Percentiles rank a stretch among this genome's conserved stretches.
phyloP scores from a whole-genome alignment of 2,888 invertebrate genomes.

The Ichneumoninae sp. region DNA sequence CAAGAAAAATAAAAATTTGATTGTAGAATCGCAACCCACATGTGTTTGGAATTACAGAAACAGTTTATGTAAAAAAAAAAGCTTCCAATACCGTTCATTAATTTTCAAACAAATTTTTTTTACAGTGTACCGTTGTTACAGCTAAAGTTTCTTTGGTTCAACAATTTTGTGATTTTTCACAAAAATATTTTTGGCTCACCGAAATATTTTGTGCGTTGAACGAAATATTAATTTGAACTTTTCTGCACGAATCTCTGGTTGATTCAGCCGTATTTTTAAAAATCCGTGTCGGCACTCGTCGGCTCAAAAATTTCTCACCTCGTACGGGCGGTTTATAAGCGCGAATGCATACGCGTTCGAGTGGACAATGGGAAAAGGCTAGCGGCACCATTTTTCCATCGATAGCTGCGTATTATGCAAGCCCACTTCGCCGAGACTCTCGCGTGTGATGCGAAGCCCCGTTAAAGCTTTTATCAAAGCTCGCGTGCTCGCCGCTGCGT shows the following conservation, averaged over 20 bases:
- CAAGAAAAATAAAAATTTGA: too few relatives aligned
- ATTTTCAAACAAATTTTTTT: too few relatives aligned
- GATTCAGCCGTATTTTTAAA: too few relatives aligned
- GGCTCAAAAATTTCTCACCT: background rate
- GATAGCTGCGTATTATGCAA: conserved; percentile 2
- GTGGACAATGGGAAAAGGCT: conserved; percentile 31
- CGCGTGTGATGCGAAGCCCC: conserved; percentile 42
- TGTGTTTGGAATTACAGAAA: too few relatives aligned
- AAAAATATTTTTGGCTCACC: background rate
- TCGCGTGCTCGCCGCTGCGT: conserved; percentile 36
- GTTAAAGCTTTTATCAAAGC: conserved; percentile 39
- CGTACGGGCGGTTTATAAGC: background rate
- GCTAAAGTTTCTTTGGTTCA: background rate
- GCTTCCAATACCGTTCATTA: too few relatives aligned
- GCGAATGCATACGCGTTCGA: conserved; percentile 11
- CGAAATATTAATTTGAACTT: too few relatives aligned
- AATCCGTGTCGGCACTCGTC: too few relatives aligned
- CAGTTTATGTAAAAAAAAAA: too few relatives aligned
- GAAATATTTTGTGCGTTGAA: background rate
- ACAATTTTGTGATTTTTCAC: background rate
- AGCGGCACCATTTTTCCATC: conserved; percentile 24
- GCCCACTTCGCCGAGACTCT: conserved; percentile 3
- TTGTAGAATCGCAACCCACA: too few relatives aligned
- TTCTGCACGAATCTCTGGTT: too few relatives aligned
- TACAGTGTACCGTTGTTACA: too few relatives aligned